A percentile compares a stretch with the other conserved stretches of the same genome.
Evolutionary conservation across 2,888 invertebrate genomes (phyloP).

Genomic region (Plutella xylostella): DNA sequence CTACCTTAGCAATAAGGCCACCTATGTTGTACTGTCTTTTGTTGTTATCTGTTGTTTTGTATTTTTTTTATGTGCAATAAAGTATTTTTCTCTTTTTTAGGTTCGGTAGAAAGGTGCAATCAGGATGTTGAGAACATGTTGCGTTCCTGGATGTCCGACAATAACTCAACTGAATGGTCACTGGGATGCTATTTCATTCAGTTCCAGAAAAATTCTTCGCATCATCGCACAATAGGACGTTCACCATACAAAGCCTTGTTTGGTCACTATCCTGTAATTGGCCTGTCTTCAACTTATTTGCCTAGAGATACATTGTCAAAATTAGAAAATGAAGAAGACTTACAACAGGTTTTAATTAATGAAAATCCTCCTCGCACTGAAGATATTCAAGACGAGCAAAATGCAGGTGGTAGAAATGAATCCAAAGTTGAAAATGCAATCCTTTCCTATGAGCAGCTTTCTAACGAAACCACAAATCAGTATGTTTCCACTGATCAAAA

Average conservation of each 20-base stretch:
- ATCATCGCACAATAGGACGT: conserved; percentile 18
- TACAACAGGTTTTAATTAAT: conserved; percentile 11
- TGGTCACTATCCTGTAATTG: conserved; percentile 17
- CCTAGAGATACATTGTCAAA: conserved; percentile 11
- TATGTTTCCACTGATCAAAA: conserved; percentile 12
- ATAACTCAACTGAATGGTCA: conserved; percentile 24
- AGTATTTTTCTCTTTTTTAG: background rate
- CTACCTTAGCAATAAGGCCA: conserved; percentile 14
- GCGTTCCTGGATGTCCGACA: conserved; percentile 24
- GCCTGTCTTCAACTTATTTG: conserved; percentile 11
- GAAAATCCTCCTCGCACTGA: conserved; percentile 12
- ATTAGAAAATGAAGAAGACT: conserved; percentile 13
- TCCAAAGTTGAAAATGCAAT: conserved; percentile 14
- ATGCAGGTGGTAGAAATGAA: conserved; percentile 13
- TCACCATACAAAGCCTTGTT: conserved; percentile 24
- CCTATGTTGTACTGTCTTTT: conserved; percentile 13
- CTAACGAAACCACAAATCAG: conserved; percentile 13
- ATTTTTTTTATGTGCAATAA: conserved; percentile 4
- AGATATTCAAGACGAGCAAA: conserved; percentile 13
- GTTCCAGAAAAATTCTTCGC: conserved; percentile 22
- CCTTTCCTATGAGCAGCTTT: no score
- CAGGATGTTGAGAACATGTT: conserved; percentile 10
- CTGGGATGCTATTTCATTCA: conserved; percentile 24
- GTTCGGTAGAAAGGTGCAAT: background rate
- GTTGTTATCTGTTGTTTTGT: conserved; percentile 13